Base-by-base conservation (phyloP, 30 jellyfish, hydroid and myxozoan genomes). In the Aurelia aurita region DNA sequence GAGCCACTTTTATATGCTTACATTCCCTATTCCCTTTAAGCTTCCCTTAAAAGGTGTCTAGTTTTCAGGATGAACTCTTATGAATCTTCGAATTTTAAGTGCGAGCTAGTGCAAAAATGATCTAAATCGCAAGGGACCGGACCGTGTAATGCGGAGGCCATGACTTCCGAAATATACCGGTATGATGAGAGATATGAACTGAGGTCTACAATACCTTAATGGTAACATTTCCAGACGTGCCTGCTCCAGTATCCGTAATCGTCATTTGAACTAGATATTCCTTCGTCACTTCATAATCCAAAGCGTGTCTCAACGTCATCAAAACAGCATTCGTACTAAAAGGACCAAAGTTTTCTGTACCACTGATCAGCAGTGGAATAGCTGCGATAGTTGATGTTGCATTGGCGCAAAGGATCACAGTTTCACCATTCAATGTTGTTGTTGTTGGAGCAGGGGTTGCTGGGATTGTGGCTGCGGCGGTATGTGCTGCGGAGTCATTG, bases 241-340 rank as follows among this genome's bases (percentile, higher is more conserved):
- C 84, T 20, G 61, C 44, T 8, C 78, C 81, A 5, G 92, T 71
- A 46, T 90, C 96, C 1, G 86, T 77, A 15, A 90, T 91, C 3
- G 84, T 77, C 84, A 90, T 71, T 1, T 53, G 68, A 15, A 90
- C 31, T 8, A 83, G 66, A 64, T 90, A 90, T 16, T 84, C 92
- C 58, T 70, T 64, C 15, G 96, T 85, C 29, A 84, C 75, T 71
- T 90, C 97, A 39, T 90, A 90, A 77, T 90, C 97, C 75, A 90
- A 69, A 5, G 67, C 60, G 21, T 63, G 45, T 74, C 66, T 78
- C 73, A 90, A 28, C 29, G 87, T 69, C 79, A 90, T 18, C 69
- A 90, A 54, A 8, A 57, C 97, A 5, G 87, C 77, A 22, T 57
- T 45, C 21, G 93, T 79, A 15, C 67, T 45, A 16, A 90, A 53